A percentile compares a stretch with the other conserved stretches of the same genome.
phyloP scores from a whole-genome alignment of 2,888 invertebrate genomes.

The Sericinus montela region DNA sequence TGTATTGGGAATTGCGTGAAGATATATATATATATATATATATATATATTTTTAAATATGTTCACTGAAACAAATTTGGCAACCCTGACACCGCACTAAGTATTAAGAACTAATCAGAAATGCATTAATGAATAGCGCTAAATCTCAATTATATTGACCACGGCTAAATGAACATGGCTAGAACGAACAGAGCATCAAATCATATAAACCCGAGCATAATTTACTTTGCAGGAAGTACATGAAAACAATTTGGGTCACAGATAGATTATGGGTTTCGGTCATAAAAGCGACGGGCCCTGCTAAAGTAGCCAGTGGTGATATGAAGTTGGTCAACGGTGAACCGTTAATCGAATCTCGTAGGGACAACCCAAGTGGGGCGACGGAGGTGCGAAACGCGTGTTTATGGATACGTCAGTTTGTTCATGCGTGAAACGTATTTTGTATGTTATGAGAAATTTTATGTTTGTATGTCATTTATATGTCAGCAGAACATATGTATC shows the following conservation, averaged over 20 bases:
- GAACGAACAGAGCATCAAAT: not conserved
- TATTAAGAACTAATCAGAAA: too few relatives aligned
- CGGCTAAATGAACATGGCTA: not conserved
- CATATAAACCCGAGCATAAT: not conserved
- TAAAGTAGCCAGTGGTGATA: constrained; percentile 19
- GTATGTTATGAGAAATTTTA: constrained; percentile 15
- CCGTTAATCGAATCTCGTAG: constrained; percentile 25
- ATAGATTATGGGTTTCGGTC: constrained; percentile 21
- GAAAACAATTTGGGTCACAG: constrained; percentile 21
- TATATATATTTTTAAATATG: too few relatives aligned
- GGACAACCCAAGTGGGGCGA: constrained; percentile 23
- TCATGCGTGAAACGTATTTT: constrained; percentile 15
- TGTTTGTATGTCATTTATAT: too few relatives aligned
- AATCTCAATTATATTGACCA: not conserved
- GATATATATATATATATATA: too few relatives aligned
- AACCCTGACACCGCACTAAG: too few relatives aligned
- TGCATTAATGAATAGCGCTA: too few relatives aligned
- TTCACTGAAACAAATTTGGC: too few relatives aligned
- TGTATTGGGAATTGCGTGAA: too few relatives aligned
- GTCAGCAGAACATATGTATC: too few relatives aligned
- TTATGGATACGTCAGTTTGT: constrained; percentile 8
- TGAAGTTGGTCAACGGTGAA: constrained; percentile 18
- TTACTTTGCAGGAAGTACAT: not conserved
- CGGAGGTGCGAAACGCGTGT: constrained; percentile 9
- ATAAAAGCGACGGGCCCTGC: constrained; percentile 23